Conservation (phyloP, 2,888 invertebrate species). For the Fragum sueziense region DNA sequence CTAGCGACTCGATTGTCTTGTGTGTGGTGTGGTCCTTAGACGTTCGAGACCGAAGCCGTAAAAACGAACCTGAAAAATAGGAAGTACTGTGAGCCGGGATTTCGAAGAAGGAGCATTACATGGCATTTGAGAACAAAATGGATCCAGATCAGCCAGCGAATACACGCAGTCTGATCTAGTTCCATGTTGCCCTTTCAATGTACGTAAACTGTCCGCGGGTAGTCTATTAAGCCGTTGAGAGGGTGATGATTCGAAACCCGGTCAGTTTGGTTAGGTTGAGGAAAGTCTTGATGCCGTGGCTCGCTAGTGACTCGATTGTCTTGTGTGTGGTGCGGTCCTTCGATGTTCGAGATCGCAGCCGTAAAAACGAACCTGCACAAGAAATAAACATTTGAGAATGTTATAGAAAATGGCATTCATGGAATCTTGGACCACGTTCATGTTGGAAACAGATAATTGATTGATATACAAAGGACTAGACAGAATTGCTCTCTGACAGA, state of each 20-base stretch:
- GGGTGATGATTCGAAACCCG: constrained; percentile 61
- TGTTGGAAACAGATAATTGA: too few relatives aligned
- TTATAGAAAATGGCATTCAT: too few relatives aligned
- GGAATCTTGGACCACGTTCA: too few relatives aligned
- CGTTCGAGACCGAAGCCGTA: constrained; percentile 70
- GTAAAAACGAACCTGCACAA: constrained; percentile 72
- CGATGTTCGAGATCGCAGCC: constrained; percentile 69
- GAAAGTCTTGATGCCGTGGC: constrained; percentile 67
- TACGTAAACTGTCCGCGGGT: constrained; percentile 66
- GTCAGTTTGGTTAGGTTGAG: constrained; percentile 70
- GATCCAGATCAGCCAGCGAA: too few relatives aligned
- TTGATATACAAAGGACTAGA: too few relatives aligned
- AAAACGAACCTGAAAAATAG: constrained; percentile 68
- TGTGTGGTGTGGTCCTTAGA: constrained; percentile 70
- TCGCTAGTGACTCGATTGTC: constrained; percentile 65
- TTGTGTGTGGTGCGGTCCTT: constrained; percentile 69
- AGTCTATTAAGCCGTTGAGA: constrained; percentile 56
- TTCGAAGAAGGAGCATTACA: too few relatives aligned
- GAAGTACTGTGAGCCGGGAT: too few relatives aligned
- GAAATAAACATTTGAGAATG: too few relatives aligned
- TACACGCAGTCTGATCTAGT: too few relatives aligned
- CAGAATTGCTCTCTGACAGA: too few relatives aligned
- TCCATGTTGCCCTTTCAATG: constrained; percentile 73
- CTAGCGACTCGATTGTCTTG: constrained; percentile 65
- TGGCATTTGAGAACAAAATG: too few relatives aligned